Evolutionary conservation across 2,797 vertebrate genomes (phyloP).

Genomic region (Mormyrus proboscirostris): DNA sequence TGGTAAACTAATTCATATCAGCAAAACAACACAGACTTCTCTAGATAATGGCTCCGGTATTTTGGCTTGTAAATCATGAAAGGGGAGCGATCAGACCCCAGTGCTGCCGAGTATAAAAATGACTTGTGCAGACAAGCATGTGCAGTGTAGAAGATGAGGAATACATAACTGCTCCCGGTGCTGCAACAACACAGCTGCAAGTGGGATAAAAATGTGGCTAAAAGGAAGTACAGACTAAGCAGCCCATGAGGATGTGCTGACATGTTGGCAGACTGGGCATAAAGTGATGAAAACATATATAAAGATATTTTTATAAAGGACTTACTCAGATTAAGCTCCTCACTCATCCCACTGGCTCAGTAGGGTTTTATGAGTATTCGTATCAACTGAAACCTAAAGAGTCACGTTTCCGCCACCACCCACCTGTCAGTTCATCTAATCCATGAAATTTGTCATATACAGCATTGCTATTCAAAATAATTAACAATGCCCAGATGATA

Average conservation of each 20-base stretch:
- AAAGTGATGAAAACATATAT: neutral
- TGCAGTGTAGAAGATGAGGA: neutral
- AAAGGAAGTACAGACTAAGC: neutral
- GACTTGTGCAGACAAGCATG: neutral
- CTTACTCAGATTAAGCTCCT: neutral
- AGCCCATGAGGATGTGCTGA: neutral
- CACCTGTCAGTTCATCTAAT: neutral
- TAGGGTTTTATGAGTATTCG: neutral
- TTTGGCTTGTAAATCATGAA: conserved; percentile 15
- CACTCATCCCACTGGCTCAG: neutral
- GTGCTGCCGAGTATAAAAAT: neutral
- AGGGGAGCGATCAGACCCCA: neutral
- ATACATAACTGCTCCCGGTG: neutral
- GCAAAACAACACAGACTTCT: neutral
- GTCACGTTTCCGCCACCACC: neutral
- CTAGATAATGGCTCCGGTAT: neutral
- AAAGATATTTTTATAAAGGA: neutral
- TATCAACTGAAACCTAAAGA: neutral
- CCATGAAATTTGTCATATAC: neutral
- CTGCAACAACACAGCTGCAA: neutral
- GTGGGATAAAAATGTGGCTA: neutral
- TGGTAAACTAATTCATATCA: neutral
- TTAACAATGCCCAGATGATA: neutral
- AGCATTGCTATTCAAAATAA: neutral
- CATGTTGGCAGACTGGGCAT: neutral